Evolutionary conservation across 2,113 vertebrate genomes (phyloP), one percentile per base, ranked within the genome.

Genomic region (Caranx ignobilis): DNA sequence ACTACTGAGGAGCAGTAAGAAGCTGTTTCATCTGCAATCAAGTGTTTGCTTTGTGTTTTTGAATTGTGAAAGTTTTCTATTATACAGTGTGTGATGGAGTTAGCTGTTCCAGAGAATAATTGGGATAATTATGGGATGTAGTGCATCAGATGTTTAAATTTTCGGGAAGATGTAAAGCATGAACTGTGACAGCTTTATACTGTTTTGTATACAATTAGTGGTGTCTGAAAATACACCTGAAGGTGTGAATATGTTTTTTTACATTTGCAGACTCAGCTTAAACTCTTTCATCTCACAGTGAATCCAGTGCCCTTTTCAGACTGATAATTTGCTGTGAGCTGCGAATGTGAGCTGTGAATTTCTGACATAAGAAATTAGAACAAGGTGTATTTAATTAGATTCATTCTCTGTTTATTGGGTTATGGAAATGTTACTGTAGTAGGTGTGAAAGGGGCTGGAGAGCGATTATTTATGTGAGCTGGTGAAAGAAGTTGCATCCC

Each of bases 11-110:
- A 68, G 63, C 32, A 54, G 45, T 26, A 26, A 26, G 71, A 56
- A 70, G 55, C 37, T 45, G 60, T 79, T 41, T 66, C 15, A 2
- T 64, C 73, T 63, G 19, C 21, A 45, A 56, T 71, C n/a, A 75
- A 55, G 75, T 39, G 26, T 8, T 7, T 45, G 41, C 71, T 77
- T 70, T 67, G 13, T 39, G 21, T 64, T 71, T 71, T 72, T 76
- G 68, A 63, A 18, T 10, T 50, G 48, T 18, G 11, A 55, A 19
- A 47, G 10, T 3, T 35, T 26, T 66, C n/a, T 67, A 15, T 47
- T 16, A 47, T 62, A 32, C 32, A 34, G 18, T 35, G 15, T 18
- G 41, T 63, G 11, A 63, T 3, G 3, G 31, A 18, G 57, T 12
- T 26, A 26, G 26, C 13, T 31, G 1, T 64, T 19, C 47, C 18